Percentiles rank a stretch among this genome's conserved stretches.
Conservation (phyloP, 2,888 invertebrate genomes). For the Drosophila buzzatii region DNA sequence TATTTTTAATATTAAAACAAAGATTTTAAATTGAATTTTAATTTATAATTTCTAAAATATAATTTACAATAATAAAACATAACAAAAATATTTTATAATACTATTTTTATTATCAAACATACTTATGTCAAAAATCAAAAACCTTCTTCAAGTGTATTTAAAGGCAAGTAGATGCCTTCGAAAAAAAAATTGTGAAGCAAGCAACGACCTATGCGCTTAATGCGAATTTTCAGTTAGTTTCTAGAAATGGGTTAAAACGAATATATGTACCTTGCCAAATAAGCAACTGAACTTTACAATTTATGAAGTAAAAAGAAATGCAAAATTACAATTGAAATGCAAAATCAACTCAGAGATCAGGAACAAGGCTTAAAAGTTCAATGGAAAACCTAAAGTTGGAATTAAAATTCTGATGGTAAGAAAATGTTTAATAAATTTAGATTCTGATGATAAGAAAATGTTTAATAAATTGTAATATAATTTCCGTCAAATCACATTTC, state of each 20-base stretch:
- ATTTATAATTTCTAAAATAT: too few relatives aligned
- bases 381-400: background rate
- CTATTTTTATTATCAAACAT: background rate
- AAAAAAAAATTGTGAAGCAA: conserved; percentile 16
- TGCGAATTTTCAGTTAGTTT: conserved; percentile 53
- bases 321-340: background rate
- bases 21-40: too few relatives aligned
- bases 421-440: background rate
- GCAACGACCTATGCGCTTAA: conserved; percentile 16
- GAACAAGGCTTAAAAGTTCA: background rate
- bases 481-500: too few relatives aligned
- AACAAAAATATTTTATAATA: too few relatives aligned
- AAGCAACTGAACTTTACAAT: conserved; percentile 44
- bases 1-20: too few relatives aligned
- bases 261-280: conserved; percentile 29
- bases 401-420: background rate
- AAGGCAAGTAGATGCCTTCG: background rate
- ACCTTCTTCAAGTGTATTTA: background rate
- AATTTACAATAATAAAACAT: background rate
- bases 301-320: conserved; percentile 31
- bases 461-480: background rate
- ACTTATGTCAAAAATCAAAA: background rate
- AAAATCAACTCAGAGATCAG: background rate
- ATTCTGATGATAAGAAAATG: background rate
- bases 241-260: conserved; percentile 21